phyloP scores from a whole-genome alignment of 2,888 invertebrate genomes.

The Philopedon plagiatum region DNA sequence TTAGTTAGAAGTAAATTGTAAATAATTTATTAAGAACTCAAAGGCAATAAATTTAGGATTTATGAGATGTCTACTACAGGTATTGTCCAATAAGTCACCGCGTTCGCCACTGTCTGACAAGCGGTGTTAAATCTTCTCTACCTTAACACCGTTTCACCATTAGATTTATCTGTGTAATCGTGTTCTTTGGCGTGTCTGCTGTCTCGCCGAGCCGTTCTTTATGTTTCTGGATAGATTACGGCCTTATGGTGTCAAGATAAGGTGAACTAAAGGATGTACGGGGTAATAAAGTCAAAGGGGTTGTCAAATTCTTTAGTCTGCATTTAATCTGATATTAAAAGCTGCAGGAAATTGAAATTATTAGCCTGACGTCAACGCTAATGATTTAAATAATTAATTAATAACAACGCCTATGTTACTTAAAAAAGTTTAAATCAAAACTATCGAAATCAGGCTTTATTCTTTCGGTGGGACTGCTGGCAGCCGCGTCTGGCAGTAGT shows the following conservation, averaged over 20 bases:
- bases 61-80: constrained; percentile 53
- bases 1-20: too few species aligned
- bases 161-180: constrained; percentile 70
- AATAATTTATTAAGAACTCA: neutral
- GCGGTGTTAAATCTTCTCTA: constrained; percentile 62
- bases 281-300: constrained; percentile 36
- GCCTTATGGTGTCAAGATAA: constrained; percentile 37
- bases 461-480: too few species aligned
- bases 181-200: constrained; percentile 67
- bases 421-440: too few species aligned
- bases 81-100: constrained; percentile 63
- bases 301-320: constrained; percentile 36
- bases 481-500: too few species aligned
- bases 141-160: constrained; percentile 69
- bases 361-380: neutral
- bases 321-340: constrained; percentile 8
- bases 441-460: too few species aligned
- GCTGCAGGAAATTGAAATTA: neutral
- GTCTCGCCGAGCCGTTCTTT: constrained; percentile 56
- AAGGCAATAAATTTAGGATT: constrained; percentile 23
- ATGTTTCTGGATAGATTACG: constrained; percentile 39
- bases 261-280: constrained; percentile 20
- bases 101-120: constrained; percentile 43
- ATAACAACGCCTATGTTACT: too few species aligned
- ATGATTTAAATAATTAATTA: too few species aligned